Percentiles rank a stretch among this genome's conserved stretches.
phyloP scores from a whole-genome alignment of 2,113 vertebrate genomes.

The Microcebus jonahi region DNA sequence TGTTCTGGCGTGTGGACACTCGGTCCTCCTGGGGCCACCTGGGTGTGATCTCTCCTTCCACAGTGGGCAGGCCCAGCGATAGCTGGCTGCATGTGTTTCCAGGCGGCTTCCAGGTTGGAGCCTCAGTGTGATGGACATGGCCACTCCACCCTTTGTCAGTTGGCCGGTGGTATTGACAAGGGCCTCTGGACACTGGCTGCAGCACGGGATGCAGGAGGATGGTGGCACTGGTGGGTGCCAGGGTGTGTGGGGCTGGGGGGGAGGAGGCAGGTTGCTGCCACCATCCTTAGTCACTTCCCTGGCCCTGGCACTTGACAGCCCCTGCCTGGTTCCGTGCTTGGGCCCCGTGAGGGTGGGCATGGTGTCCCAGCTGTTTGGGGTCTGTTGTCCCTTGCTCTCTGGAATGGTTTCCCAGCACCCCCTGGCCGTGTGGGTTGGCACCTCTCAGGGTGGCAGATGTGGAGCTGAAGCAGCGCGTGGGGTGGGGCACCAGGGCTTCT shows the following conservation, averaged over 20 bases:
- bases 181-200: not conserved
- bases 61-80: rapidly evolving
- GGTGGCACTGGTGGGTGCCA: too few species aligned
- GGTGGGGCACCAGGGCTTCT: not conserved
- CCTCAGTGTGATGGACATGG: not conserved
- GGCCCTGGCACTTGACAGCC: constrained; percentile 83
- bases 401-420: not conserved
- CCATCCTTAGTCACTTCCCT: constrained; percentile 93
- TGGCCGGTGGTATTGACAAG: too few species aligned
- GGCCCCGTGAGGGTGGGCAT: not conserved
- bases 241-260: not conserved
- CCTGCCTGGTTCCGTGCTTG: constrained; percentile 16
- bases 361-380: not conserved
- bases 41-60: not conserved
- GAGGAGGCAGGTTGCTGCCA: constrained; percentile 79
- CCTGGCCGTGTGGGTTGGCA: not conserved
- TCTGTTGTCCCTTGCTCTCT: not conserved
- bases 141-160: rapidly evolving
- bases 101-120: not conserved
- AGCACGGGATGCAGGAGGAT: not conserved
- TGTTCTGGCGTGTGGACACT: not conserved
- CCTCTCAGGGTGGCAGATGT: not conserved
- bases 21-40: not conserved
- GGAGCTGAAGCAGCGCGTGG: not conserved
- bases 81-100: not conserved